Base-by-base conservation (phyloP, 2,888 invertebrate genomes). In the Phorcus lineatus region DNA sequence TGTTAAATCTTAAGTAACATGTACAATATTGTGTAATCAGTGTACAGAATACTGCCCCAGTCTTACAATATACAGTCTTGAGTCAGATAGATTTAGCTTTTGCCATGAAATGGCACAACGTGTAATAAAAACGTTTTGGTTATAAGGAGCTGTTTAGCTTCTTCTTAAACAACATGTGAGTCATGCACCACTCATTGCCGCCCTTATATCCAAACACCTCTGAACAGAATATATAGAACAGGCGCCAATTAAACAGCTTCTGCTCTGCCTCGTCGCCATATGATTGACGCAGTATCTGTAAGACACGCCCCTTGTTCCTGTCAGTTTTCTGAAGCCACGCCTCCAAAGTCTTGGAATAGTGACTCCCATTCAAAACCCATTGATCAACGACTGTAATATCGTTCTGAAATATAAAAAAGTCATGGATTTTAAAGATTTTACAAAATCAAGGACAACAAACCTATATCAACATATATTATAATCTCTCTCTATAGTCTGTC, bases 181-280 rank as follows among this genome's bases (percentile, higher is more conserved):
- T 86, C 3, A 91, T 86, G 74, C 87, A 87, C 91, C 91, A 91
- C 66, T 91, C 89, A 82, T 90, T 91, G n/a, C 91, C 91, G 62
- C 83, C 83, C n/a, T 84, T 85, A 78, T 84, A 90, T 0, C 88
- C 89, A 83, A 91, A 91, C 54, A 90, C 90, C 81, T 91, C 91
- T 0, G 90, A 89, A 84, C 90, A 90, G 79, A 90, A 91, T 52
- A 91, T 91, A 78, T 89, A 91, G 83, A 91, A 91, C 16, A 90
- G 81, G 66, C 91, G 82, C 90, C 90, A 91, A 81, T 91, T 91
- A 80, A 90, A 89, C 40, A 90, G 55, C 78, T 91, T 89, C 80
- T 90, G 85, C 6, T 87, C 88, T 17, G 86, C 87, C 53, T 89
- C 88, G 16, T 84, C 78, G 0, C 90, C 90, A 75, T 90, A 91